These are phyloP conservation scores for Coluber constrictor DNA, from an alignment of 2,797 vertebrate species.

Conservation along the genomic window DNA sequence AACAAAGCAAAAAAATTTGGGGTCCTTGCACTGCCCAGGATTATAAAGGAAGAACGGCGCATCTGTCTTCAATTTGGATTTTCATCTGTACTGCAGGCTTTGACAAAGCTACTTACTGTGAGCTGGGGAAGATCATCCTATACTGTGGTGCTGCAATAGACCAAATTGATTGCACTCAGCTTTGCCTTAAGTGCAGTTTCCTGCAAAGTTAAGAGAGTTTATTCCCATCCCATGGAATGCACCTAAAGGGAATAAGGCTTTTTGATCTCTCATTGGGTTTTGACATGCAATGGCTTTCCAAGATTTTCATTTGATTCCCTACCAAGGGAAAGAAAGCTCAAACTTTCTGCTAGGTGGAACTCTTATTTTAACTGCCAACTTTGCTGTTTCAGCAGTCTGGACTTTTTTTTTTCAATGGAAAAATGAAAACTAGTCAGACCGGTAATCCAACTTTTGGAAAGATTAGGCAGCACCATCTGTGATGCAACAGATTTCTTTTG, in stretches of 20 bases:
- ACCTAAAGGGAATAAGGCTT: neutral
- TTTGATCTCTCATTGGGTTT: neutral
- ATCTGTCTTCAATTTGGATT: constrained; percentile 74
- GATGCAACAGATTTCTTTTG: neutral
- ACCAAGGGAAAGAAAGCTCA: neutral
- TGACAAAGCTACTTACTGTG: constrained; percentile 51
- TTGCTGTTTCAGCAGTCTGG: neutral
- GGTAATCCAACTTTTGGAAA: neutral
- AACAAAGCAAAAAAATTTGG: constrained; percentile 52
- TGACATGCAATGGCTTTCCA: neutral
- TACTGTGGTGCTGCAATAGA: constrained; percentile 64
- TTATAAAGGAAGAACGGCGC: constrained; percentile 66
- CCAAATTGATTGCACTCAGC: constrained; percentile 65
- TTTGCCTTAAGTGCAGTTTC: constrained; percentile 70
- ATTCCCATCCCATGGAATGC: constrained; percentile 13
- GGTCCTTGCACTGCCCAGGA: constrained; percentile 54
- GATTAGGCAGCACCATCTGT: neutral
- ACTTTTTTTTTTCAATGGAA: neutral
- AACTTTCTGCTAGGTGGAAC: neutral
- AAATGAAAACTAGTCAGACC: neutral
- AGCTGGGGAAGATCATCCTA: constrained; percentile 63
- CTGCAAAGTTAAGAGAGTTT: constrained; percentile 53
- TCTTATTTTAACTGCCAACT: neutral
- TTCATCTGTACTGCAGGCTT: constrained; percentile 62
- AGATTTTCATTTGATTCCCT: neutral